A percentile compares a stretch with the other conserved stretches of the same genome.
Conservation (phyloP, 2,888 invertebrate species). For the Disparrhopalites patrizii region DNA sequence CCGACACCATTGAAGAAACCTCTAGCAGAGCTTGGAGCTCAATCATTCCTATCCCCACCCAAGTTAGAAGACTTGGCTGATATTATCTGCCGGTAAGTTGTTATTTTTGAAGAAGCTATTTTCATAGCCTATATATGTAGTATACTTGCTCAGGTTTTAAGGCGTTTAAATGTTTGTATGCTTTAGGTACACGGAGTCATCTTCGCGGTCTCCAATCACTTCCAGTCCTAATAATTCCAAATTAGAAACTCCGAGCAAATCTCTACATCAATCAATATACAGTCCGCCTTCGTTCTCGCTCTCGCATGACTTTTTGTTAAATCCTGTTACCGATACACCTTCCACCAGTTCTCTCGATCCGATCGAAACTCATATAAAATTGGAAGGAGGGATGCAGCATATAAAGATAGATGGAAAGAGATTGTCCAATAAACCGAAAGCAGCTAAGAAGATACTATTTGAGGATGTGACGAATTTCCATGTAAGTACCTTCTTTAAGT, state of each 20-base stretch:
- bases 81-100: slow-evolving; percentile 36
- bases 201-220: slow-evolving; percentile 9
- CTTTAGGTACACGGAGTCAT: slow-evolving; percentile 25
- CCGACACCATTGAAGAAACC: slow-evolving; percentile 95
- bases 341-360: slow-evolving; percentile 12
- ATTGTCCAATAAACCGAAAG: slow-evolving; percentile 20
- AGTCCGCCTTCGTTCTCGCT: slow-evolving; percentile 85
- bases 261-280: slow-evolving; percentile 44
- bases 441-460: slow-evolving; percentile 32
- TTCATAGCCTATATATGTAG: neutral
- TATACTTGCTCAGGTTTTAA: neutral
- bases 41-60: slow-evolving; percentile 52
- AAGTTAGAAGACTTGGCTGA: slow-evolving; percentile 50
- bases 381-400: neutral
- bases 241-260: slow-evolving; percentile 47
- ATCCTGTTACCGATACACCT: slow-evolving; percentile 45
- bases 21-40: slow-evolving; percentile 64
- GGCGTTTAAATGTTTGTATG: neutral
- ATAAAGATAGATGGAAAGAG: neutral
- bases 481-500: slow-evolving; percentile 23
- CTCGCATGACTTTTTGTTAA: slow-evolving; percentile 72
- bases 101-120: neutral
- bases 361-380: neutral
- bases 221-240: slow-evolving; percentile 19
- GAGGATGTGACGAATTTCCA: slow-evolving; percentile 29